Percentiles rank a stretch among this genome's conserved stretches.
Evolutionary conservation across 2,797 vertebrate genomes (phyloP).

Genomic region (Cynopterus sphinx): DNA sequence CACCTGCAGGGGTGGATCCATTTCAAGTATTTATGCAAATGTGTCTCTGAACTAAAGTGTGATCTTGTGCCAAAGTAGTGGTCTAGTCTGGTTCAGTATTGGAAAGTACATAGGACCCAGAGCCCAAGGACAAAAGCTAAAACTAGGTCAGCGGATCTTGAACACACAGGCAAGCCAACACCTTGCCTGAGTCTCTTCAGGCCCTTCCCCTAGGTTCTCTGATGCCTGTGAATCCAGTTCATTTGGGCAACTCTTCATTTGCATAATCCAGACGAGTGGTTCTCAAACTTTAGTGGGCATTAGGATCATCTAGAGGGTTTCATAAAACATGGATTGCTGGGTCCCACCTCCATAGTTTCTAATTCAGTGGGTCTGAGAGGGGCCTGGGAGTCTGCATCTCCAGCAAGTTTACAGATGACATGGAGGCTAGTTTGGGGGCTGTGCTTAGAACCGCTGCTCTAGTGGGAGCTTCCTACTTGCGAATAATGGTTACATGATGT

Average conservation of each 20-base stretch:
- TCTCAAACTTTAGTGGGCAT: neutral
- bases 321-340: neutral
- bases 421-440: neutral
- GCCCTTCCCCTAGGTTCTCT: neutral
- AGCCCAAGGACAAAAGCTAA: neutral
- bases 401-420: neutral
- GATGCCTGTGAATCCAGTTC: neutral
- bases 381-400: neutral
- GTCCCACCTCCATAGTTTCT: neutral
- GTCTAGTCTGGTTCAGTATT: constrained; percentile 46
- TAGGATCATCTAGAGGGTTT: neutral
- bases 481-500: accelerated
- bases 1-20: constrained; percentile 45
- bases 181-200: neutral
- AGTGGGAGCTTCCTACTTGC: neutral
- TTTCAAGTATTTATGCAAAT: constrained; percentile 76
- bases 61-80: constrained; percentile 57
- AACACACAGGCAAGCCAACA: neutral
- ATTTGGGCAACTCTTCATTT: neutral
- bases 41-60: constrained; percentile 76
- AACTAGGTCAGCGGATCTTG: neutral
- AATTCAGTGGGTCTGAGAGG: neutral
- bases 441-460: neutral
- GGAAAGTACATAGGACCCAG: neutral
- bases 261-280: neutral